phyloP scores from a whole-genome alignment of 1,140 invertebrate species.

The Pseudomyrmex cubaensis region DNA sequence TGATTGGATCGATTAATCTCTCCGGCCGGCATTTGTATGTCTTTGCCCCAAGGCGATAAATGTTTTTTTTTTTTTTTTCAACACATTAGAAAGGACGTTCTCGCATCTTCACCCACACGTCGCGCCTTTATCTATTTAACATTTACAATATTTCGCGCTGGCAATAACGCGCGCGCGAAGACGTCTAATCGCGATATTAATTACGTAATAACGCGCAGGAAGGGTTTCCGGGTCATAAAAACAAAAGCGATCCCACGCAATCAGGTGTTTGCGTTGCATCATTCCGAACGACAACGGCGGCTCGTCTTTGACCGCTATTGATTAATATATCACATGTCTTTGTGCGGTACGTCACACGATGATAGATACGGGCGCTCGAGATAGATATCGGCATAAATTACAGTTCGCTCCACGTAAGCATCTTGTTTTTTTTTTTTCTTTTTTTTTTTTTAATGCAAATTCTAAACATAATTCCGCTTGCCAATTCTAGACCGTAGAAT shows the following conservation, averaged over 20 bases:
- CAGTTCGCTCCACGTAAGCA: background rate
- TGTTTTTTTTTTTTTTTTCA: too few relatives aligned
- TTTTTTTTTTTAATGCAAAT: too few relatives aligned
- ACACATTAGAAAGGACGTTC: background rate
- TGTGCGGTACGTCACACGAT: constrained; percentile 2
- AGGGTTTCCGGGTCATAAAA: constrained; percentile 29
- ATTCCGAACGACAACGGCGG: constrained; percentile 59
- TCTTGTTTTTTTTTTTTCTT: too few relatives aligned
- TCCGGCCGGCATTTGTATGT: too few relatives aligned
- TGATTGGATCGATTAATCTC: too few relatives aligned
- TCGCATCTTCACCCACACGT: background rate
- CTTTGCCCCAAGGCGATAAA: too few relatives aligned
- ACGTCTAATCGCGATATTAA: constrained; percentile 24
- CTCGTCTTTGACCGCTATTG: constrained; percentile 11
- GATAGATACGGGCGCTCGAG: constrained; percentile 1
- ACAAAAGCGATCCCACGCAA: constrained; percentile 69
- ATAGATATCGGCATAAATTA: constrained; percentile 53
- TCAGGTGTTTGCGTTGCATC: constrained; percentile 79
- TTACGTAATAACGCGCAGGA: constrained; percentile 19
- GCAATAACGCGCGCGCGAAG: too few relatives aligned
- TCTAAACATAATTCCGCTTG: too few relatives aligned
- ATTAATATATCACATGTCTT: constrained; percentile 31
- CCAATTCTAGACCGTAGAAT: too few relatives aligned
- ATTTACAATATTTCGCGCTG: too few relatives aligned
- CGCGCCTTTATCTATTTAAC: too few relatives aligned